Evolutionary conservation across 2,888 invertebrate species (phyloP).

Genomic region (Sinohyriopsis cumingii): DNA sequence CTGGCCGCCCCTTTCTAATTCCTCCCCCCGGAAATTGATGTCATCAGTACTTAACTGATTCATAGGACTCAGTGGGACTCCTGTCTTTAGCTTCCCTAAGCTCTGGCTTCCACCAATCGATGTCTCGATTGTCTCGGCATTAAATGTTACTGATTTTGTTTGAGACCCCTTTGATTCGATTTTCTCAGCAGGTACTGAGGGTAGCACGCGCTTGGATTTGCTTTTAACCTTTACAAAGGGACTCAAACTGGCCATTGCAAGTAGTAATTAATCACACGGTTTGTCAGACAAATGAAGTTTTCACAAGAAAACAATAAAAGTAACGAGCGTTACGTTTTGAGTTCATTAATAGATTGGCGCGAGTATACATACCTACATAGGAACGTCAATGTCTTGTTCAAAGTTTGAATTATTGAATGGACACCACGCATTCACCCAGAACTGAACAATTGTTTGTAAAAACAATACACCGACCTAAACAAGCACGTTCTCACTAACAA

Average conservation of each 20-base stretch:
- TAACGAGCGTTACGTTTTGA: too few species aligned
- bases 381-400: too few species aligned
- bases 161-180: conserved; percentile 23
- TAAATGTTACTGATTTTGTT: conserved; percentile 55
- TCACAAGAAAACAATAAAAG: too few species aligned
- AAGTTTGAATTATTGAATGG: too few species aligned
- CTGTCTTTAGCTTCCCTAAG: conserved; percentile 49
- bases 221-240: conserved; percentile 9
- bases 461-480: too few species aligned
- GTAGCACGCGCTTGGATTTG: conserved; percentile 46
- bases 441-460: too few species aligned
- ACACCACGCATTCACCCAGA: too few species aligned
- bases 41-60: conserved; percentile 26
- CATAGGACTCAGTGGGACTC: conserved; percentile 38
- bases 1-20: conserved; percentile 12
- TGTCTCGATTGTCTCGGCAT: conserved; percentile 60
- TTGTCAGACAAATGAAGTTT: too few species aligned
- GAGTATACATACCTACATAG: too few species aligned
- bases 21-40: conserved; percentile 15
- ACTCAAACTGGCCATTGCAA: not conserved
- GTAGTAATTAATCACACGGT: too few species aligned
- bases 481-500: too few species aligned
- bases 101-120: conserved; percentile 65
- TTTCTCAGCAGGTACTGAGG: conserved; percentile 36
- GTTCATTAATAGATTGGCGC: too few species aligned